Conservation (phyloP, 2,888 invertebrate genomes). For the Lobophora halterata region DNA sequence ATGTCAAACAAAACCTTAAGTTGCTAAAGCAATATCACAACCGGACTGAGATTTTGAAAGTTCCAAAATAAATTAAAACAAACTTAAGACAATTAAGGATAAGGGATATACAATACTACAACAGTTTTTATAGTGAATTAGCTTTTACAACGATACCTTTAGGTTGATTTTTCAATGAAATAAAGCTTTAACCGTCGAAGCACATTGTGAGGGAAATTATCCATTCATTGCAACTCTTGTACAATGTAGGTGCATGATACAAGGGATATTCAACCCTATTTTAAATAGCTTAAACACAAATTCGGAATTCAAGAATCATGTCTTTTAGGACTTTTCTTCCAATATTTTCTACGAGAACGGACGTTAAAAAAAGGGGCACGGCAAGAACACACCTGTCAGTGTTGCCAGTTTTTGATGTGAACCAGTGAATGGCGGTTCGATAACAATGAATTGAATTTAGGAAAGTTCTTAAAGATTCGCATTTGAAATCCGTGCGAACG, state of each 20-base stretch:
- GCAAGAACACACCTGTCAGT: conserved; percentile 79
- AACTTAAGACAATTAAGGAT: conserved; percentile 54
- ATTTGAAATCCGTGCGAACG: conserved; percentile 20
- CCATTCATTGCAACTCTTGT: conserved; percentile 75
- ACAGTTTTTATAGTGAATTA: conserved; percentile 22
- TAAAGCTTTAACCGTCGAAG: conserved; percentile 66
- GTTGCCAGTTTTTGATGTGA: conserved; percentile 78
- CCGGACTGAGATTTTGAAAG: conserved; percentile 50
- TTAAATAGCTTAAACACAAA: conserved; percentile 1
- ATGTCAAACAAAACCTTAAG: too few species aligned
- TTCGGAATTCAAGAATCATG: not conserved
- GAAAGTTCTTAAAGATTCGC: conserved; percentile 26
- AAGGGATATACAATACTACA: conserved; percentile 43
- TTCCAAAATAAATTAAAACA: conserved; percentile 65
- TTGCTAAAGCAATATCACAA: conserved; percentile 40
- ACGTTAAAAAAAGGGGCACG: conserved; percentile 80
- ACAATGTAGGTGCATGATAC: conserved; percentile 39
- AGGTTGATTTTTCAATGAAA: conserved; percentile 47
- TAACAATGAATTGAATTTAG: conserved; percentile 63
- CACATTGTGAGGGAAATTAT: conserved; percentile 75
- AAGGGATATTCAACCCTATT: conserved; percentile 36
- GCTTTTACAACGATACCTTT: conserved; percentile 33
- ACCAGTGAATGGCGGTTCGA: conserved; percentile 66
- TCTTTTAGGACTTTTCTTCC: conserved; percentile 40
- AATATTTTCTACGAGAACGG: conserved; percentile 60